Evolutionary conservation across 2,113 vertebrate species (phyloP), one percentile per base, ranked within the genome.

Genomic region (Leptobrachium leishanense): DNA sequence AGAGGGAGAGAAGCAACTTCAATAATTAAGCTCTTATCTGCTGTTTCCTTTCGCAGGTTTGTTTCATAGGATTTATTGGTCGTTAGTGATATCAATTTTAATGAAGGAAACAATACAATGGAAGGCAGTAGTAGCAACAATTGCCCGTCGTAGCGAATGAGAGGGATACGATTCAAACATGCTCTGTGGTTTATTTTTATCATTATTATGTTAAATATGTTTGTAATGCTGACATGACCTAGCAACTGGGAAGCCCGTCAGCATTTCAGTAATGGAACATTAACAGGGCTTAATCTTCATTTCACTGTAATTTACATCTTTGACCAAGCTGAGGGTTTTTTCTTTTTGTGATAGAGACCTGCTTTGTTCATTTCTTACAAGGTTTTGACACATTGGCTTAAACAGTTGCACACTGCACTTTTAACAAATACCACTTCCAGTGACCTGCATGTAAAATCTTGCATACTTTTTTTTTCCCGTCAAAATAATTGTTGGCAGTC

Each of bases 121-220:
- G 10, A 11, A 15, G 40, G 73, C 83, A 78, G 82, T 59, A 80
- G 39, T 15, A 57, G 39, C 65, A 41, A 82, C 57, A 10, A 73
- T 11, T 31, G 13, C 72, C 81, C 70, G 9, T 39, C 42, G 74
- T 43, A 57, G 46, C 6, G 10, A 65, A 43, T 2, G 41, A 40
- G 43, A 50, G 20, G 79, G 72, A 41, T 53, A 82, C 44, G 39
- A 20, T 74, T 50, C 67, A 77, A 54, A 13, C 68, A 0, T 70
- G 67, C 44, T 10, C 55, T 75, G 77, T 80, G 72, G 75, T 82
- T 83, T 83, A 31, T 59, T 66, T 53, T 82, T 69, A 7, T 57
- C 43, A 70, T 83, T 85, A 6, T 70, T 83, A 39, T 81, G 55
- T 20, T 55, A 46, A 81, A 75, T 69, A 77, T 68, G 72, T 64